phyloP scores from a whole-genome alignment of 1,140 invertebrate genomes.

The Drosophila prosaltans region DNA sequence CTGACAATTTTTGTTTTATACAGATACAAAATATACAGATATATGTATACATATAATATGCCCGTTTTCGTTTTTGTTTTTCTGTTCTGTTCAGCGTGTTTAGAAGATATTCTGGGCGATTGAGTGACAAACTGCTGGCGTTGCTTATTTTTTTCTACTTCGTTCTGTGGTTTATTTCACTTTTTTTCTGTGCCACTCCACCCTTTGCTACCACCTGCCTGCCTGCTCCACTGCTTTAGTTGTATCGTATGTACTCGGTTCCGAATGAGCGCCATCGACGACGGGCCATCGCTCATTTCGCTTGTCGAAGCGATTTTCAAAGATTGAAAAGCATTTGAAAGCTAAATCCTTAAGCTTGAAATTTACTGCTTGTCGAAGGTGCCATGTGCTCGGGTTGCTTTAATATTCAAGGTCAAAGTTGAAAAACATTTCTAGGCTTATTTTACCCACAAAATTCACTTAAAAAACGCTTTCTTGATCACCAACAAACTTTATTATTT shows the following conservation, averaged over 20 bases:
- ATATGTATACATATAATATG: background rate
- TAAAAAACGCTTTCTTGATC: no score
- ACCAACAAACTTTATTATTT: no score
- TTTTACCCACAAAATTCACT: no score
- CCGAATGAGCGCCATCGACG: no score
- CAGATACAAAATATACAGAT: constrained; percentile 24
- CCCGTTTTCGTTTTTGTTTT: background rate
- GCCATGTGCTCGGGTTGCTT: no score
- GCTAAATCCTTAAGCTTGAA: no score
- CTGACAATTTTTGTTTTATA: constrained; percentile 39
- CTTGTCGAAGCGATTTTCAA: no score
- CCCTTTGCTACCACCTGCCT: background rate
- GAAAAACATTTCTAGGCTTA: no score
- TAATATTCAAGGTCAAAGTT: no score
- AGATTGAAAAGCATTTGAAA: no score
- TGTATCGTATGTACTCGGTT: constrained; percentile 58
- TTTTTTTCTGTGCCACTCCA: constrained; percentile 28
- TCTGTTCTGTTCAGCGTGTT: constrained; percentile 6
- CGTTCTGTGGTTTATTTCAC: constrained; percentile 70
- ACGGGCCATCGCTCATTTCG: no score
- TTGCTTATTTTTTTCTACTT: constrained; percentile 63
- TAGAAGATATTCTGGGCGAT: constrained; percentile 55
- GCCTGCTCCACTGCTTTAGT: constrained; percentile 6
- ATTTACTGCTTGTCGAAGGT: no score
- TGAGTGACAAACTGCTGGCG: constrained; percentile 78